Conservation (phyloP, 2,113 vertebrate genomes). For the Hippopotamus amphibius region DNA sequence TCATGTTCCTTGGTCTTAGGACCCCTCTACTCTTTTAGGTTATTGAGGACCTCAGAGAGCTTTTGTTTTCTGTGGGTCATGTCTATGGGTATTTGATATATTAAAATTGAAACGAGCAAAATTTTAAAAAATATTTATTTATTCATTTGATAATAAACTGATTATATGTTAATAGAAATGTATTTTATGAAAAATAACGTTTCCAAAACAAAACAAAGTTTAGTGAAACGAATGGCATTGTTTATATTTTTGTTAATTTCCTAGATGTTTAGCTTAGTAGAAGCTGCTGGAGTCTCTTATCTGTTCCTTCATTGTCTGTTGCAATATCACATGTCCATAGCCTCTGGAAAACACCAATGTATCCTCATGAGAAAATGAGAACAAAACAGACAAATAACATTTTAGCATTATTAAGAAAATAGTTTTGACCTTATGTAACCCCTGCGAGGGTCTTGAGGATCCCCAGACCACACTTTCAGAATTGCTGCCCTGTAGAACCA, state of each 20-base stretch:
- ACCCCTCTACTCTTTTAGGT: not conserved
- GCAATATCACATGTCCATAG: not conserved
- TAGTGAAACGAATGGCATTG: not conserved
- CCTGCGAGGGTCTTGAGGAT: not conserved
- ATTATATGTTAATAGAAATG: not conserved
- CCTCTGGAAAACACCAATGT: not conserved
- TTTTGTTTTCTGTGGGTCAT: conserved; percentile 12
- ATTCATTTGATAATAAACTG: conserved; percentile 25
- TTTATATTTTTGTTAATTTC: not conserved
- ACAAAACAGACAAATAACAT: not conserved
- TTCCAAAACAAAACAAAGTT: conserved; percentile 42
- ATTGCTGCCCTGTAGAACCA: not conserved
- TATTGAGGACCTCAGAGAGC: not conserved
- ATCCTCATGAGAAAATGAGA: conserved; percentile 13
- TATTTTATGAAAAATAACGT: conserved; percentile 1
- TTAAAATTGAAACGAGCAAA: not conserved
- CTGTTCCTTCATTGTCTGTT: not conserved
- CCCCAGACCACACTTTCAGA: not conserved
- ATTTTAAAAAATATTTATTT: not conserved
- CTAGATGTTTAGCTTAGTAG: not conserved
- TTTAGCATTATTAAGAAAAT: conserved; percentile 17
- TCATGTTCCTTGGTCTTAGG: not conserved
- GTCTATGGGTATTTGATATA: not conserved
- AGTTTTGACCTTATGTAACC: not conserved
- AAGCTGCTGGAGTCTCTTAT: not conserved